Base-by-base conservation (phyloP, 2,888 invertebrate genomes). In the Clivina fossor region DNA sequence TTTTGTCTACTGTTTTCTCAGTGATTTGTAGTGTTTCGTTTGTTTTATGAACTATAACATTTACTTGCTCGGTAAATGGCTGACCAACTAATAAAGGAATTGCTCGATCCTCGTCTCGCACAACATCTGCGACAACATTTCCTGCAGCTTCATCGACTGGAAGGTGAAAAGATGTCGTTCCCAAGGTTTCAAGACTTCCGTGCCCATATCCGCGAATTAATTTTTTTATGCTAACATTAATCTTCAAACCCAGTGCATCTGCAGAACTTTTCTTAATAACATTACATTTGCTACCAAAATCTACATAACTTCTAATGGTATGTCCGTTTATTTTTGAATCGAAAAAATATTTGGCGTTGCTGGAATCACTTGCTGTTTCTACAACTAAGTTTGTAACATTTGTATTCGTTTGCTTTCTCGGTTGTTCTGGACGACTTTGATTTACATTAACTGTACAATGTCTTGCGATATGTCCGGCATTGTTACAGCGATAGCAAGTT, bases 1-100 rank as follows among this genome's bases (percentile, higher is more conserved):
- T 11, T 7, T 15, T n/a, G 22, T 24, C n/a, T 18, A 4, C n/a
- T 4, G 4, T n/a, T 38, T 8, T 20, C 1, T 28, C 18, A 2
- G 9, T 5, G 20, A 49, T 49, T 2, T 37, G 3, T 16, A 49
- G 49, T 16, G 22, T 26, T n/a, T 16, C 4, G 13, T 19, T 22
- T 1, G 22, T 57, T 54, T 62, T 63, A 8, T 60, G 19, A 7
- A 60, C 30, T 19, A 54, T 11, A 22, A 63, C 46, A 44, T 54
- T 46, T 8, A 60, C 50, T n/a, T 55, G 20, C 43, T 63, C 61
- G 1, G 62, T 61, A 22, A 63, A 61, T 15, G 48, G 57, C 41
- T 59, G 49, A 32, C 61, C 63, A 15, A 63, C 20, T 30, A 63
- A 46, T 9, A 63, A 19, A 33, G 63, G 61, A 7, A 58, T 37